Base-by-base conservation (phyloP, 2,888 invertebrate genomes). In the Diplolepis rosae region DNA sequence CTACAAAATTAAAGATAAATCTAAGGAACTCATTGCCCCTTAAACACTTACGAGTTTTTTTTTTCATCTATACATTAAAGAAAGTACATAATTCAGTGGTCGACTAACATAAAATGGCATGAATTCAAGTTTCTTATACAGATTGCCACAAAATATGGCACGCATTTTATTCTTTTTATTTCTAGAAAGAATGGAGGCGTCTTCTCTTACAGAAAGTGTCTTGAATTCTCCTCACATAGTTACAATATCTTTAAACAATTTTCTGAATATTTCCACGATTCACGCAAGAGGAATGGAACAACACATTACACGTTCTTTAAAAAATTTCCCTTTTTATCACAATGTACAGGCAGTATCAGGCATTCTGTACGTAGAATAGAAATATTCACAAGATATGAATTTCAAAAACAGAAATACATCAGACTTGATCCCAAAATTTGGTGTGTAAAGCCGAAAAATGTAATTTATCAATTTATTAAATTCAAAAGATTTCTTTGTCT, bases 131-230 rank as follows among this genome's bases (percentile, higher is more conserved):
- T 61, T 35, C 7, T 39, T 61, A 39, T n/a, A 61, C 39, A n/a
- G 35, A 39, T 61, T 22, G 61, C 61, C 61, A 61, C n/a, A 61
- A 61, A 61, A 39, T 61, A 61, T 61, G 61, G 61, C 61, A 61
- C 61, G 39, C 39, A 61, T 61, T 48, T 42, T 61, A 24, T 61
- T 61, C 22, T 61, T 39, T 61, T 48, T 0, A 48, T 48, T 61
- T 61, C 24, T 24, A 39, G 24, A 39, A 61, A 61, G 61, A 61
- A 61, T 39, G 35, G 35, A 39, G 39, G 39, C 24, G 35, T 39
- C 39, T 61, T 61, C 6, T 61, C 61, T n/a, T 22, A 22, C 24
- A 39, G 24, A 42, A 61, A 32, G 32, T 24, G n/a, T 61, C 22
- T 6, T 27, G 15, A 35, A 24, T 39, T 61, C 24, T 7, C 39